A percentile compares a stretch with the other conserved stretches of the same genome.
Conservation (phyloP, 1,140 invertebrate species). For the Ooceraea biroi region DNA sequence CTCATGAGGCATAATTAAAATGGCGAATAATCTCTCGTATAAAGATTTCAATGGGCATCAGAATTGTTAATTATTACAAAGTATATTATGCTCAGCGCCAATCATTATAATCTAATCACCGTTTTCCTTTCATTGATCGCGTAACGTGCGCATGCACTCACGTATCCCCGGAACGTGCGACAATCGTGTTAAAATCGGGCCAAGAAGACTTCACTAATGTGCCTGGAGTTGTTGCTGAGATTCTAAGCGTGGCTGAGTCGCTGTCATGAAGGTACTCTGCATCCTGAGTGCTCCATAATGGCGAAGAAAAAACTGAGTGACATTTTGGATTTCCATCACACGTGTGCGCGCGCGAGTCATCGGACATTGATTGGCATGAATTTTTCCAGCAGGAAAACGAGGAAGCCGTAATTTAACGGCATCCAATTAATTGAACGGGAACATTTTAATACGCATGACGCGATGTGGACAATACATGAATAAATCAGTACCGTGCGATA, state of each 20-base stretch:
- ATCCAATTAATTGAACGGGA: conserved; percentile 34
- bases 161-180: not conserved
- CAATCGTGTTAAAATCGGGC: not conserved
- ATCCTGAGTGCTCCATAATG: conserved; percentile 1
- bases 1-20: not conserved
- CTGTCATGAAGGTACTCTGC: not conserved
- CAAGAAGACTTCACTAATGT: not conserved
- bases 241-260: not conserved
- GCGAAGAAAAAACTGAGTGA: not conserved
- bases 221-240: not conserved
- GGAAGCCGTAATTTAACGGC: conserved; percentile 33
- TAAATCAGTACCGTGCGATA: conserved; percentile 20
- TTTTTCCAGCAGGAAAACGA: conserved; percentile 21
- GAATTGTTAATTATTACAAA: not conserved
- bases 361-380: conserved; percentile 39
- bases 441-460: conserved; percentile 29
- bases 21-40: not conserved
- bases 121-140: conserved; percentile 20
- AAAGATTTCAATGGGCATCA: not conserved
- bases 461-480: not conserved
- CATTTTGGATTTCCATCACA: conserved; percentile 13
- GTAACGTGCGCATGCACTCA: not conserved
- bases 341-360: too few relatives aligned
- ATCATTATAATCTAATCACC: conserved; percentile 18
- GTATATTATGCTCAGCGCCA: not conserved